A percentile compares a stretch with the other conserved stretches of the same genome.
phyloP scores from a whole-genome alignment of 2,113 vertebrate species.

The Pterocles gutturalis region DNA sequence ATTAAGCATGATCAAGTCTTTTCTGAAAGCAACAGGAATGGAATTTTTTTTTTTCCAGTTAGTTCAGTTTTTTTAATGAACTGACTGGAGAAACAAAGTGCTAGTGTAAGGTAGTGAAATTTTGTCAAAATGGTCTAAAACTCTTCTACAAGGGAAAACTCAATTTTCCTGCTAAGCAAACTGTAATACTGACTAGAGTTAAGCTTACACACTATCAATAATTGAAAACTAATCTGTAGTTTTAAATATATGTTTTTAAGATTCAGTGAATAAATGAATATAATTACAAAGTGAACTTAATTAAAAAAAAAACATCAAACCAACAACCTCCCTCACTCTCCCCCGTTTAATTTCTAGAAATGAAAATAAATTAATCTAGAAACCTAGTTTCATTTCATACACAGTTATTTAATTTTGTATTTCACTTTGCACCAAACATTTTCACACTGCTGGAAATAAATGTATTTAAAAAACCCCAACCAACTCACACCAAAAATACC shows the following conservation, averaged over 20 bases:
- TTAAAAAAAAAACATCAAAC: background rate
- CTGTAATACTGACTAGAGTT: background rate
- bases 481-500: background rate
- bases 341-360: background rate
- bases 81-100: background rate
- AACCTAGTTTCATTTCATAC: background rate
- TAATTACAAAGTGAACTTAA: background rate
- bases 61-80: background rate
- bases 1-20: background rate
- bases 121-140: background rate
- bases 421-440: background rate
- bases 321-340: background rate
- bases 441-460: background rate
- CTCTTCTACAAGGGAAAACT: background rate
- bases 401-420: background rate
- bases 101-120: background rate
- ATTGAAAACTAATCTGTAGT: background rate
- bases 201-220: background rate
- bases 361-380: background rate
- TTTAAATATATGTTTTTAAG: background rate
- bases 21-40: background rate
- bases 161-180: background rate
- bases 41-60: too few species aligned
- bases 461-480: background rate
- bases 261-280: background rate